Evolutionary conservation across 2,797 vertebrate genomes (phyloP).

Genomic region (Sebastes umbrosus): DNA sequence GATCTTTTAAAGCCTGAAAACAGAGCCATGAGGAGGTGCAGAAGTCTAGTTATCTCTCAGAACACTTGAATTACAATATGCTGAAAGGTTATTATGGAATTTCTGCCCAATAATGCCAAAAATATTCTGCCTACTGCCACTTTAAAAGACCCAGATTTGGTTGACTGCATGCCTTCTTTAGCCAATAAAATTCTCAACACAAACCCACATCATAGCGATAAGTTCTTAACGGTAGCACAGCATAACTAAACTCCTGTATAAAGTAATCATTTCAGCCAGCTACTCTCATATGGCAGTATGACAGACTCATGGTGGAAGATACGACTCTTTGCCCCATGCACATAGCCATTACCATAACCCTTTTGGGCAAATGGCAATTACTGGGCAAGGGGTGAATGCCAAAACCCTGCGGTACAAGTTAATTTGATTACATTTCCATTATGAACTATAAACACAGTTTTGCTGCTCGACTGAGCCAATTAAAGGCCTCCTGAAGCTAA

Average conservation of each 20-base stretch:
- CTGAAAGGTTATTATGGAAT: too few relatives aligned
- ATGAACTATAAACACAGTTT: slow-evolving; percentile 85
- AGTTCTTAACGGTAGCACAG: slow-evolving; percentile 7
- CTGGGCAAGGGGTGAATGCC: slow-evolving; percentile 76
- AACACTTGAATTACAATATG: too few relatives aligned
- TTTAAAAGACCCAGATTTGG: not conserved
- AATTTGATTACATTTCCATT: slow-evolving; percentile 86
- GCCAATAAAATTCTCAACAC: not conserved
- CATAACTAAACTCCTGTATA: slow-evolving; percentile 13
- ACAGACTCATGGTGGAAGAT: slow-evolving; percentile 63
- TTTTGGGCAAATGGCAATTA: slow-evolving; percentile 80
- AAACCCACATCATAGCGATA: slow-evolving; percentile 2
- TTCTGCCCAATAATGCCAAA: too few relatives aligned
- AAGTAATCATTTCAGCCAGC: slow-evolving; percentile 49
- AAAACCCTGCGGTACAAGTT: slow-evolving; percentile 79
- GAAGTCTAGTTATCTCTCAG: too few relatives aligned
- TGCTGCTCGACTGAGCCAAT: slow-evolving; percentile 79
- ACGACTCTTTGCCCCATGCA: slow-evolving; percentile 66
- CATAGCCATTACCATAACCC: slow-evolving; percentile 75
- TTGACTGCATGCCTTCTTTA: not conserved
- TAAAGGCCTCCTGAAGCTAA: slow-evolving; percentile 79
- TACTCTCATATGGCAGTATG: slow-evolving; percentile 58
- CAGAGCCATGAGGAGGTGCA: too few relatives aligned
- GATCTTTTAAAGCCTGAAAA: too few relatives aligned
- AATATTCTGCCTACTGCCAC: too few relatives aligned